Evolutionary conservation across 2,888 invertebrate genomes (phyloP), one percentile per base, ranked within the genome.

Genomic region (Lithophane leautieri): DNA sequence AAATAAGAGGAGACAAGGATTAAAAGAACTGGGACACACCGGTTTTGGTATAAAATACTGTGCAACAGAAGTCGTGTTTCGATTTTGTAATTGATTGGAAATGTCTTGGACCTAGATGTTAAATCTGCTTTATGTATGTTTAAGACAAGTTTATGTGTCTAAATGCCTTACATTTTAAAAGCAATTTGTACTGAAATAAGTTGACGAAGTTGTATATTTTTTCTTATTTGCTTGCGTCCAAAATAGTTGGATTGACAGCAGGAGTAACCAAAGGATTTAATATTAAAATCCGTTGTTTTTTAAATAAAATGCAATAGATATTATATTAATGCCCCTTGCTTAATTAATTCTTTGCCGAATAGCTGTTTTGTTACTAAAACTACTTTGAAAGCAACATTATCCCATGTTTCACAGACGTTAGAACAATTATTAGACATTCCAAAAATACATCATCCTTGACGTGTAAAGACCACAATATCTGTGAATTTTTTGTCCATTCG

Each of bases 341-440:
- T n/a, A 70, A 80, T 70, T 19, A 72, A 73, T 34, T 76, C 47
- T 40, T 72, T 72, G 58, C 61, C 25, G 28, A 54, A 52, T 62
- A 81, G 14, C 54, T 62, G 6, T 71, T 82, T 44, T 50, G 40
- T 72, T 56, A 78, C 50, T 63, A 82, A 68, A 77, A 34, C n/a
- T 82, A 54, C 16, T 25, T 58, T 40, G 2, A 68, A 67, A 67
- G 4, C 19, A 61, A 74, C 47, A 74, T 44, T 77, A 52, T 58
- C 11, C 12, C 25, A 14, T n/a, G 22, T 62, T 74, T 69, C 68
- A 71, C 72, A 78, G 73, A 86, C 16, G 14, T 77, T 79, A 65
- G 22, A 62, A 62, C 65, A 80, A 79, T 75, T 87, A 79, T 75
- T 87, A 86, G 79, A 86, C 86, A 86, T 86, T 86, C 86, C 86